Evolutionary conservation across 1,140 invertebrate genomes (phyloP).

Genomic region (Teleogryllus occipitalis): DNA sequence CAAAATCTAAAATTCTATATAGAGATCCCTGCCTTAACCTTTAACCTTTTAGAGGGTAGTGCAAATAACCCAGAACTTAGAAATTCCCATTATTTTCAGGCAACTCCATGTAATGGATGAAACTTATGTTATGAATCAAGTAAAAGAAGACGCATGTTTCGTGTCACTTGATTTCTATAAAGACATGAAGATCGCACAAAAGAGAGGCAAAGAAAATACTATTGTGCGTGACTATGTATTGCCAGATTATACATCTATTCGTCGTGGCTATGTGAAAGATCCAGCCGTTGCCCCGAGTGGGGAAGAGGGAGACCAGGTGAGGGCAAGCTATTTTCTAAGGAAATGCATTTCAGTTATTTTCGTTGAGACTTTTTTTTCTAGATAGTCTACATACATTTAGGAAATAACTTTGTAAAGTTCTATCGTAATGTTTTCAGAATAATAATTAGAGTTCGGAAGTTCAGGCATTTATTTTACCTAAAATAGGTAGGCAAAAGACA

Average conservation of each 20-base stretch:
- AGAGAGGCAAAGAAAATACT: constrained; percentile 46
- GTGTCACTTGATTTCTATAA: constrained; percentile 78
- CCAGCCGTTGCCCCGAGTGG: constrained; percentile 46
- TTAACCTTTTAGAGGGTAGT: too few relatives aligned
- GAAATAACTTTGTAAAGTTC: too few relatives aligned
- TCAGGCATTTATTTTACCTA: too few relatives aligned
- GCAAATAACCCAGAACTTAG: too few relatives aligned
- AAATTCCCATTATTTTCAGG: constrained; percentile 33
- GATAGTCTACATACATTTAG: too few relatives aligned
- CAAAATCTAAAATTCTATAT: too few relatives aligned
- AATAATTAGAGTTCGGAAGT: too few relatives aligned
- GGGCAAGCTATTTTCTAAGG: neutral
- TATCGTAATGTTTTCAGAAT: too few relatives aligned
- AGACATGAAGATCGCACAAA: constrained; percentile 72
- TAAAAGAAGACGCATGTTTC: constrained; percentile 96
- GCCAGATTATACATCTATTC: constrained; percentile 85
- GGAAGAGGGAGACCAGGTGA: constrained; percentile 51
- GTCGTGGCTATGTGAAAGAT: constrained; percentile 66
- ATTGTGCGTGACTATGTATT: constrained; percentile 88
- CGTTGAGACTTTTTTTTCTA: too few relatives aligned
- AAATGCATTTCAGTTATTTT: too few relatives aligned
- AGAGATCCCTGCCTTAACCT: too few relatives aligned
- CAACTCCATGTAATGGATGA: constrained; percentile 99
- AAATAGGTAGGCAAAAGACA: too few relatives aligned
- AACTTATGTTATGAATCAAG: constrained; percentile 97